phyloP scores from a whole-genome alignment of 2,888 invertebrate genomes.

The Hecatera dysodea region DNA sequence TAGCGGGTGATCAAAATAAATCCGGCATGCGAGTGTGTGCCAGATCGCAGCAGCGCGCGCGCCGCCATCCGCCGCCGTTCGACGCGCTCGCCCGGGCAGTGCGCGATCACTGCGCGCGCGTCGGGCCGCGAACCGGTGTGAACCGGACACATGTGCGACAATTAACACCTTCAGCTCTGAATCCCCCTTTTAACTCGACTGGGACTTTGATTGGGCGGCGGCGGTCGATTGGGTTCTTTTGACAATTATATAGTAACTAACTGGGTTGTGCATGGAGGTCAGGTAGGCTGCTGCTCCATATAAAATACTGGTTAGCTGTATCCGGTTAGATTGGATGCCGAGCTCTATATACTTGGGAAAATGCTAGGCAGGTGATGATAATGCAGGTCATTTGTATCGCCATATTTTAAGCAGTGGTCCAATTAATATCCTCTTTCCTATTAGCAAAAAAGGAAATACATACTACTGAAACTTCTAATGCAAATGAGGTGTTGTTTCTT shows the following conservation, averaged over 20 bases:
- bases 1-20: slow-evolving; percentile 83
- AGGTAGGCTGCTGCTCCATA: too few relatives aligned
- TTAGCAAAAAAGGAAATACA: background rate
- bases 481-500: background rate
- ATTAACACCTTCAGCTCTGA: slow-evolving; percentile 54
- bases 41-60: slow-evolving; percentile 68
- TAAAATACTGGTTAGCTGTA: background rate
- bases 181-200: slow-evolving; percentile 28
- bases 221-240: background rate
- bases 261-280: background rate
- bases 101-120: slow-evolving; percentile 46
- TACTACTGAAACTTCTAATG: background rate
- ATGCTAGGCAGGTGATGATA: background rate
- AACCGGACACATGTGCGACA: slow-evolving; percentile 55
- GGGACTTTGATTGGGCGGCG: slow-evolving; percentile 9
- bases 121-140: slow-evolving; percentile 43
- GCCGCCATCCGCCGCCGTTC: slow-evolving; percentile 40
- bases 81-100: slow-evolving; percentile 66
- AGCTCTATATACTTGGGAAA: background rate
- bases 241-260: background rate
- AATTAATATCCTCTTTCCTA: background rate
- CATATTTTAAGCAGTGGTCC: background rate
- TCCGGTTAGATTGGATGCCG: background rate
- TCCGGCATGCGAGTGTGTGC: slow-evolving; percentile 77
- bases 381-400: background rate